Evolutionary conservation across 2,797 vertebrate species (phyloP), one percentile per base, ranked within the genome.

Genomic region (Petrocephalus sullivani): DNA sequence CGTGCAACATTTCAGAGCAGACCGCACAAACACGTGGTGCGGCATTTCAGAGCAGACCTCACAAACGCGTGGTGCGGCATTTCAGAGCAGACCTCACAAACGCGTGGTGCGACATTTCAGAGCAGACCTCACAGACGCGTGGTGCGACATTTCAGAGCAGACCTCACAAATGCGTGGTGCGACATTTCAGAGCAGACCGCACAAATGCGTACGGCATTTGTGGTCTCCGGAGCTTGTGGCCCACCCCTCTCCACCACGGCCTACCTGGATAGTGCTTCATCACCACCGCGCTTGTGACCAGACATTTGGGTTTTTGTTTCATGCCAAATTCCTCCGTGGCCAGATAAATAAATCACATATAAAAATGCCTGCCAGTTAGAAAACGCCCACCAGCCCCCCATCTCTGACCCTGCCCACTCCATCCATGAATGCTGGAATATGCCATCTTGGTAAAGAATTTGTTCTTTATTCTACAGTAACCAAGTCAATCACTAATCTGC

Each of bases 291-390:
- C 2, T 78, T 16, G 78, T 54, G 81, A 6, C 21, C 1, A 54
- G 51, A 54, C 49, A 28, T 54, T 53, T 54, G 49, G 49, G 21
- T 10, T 84, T 53, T 51, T 21, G 49, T 21, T 56, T 8, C 49
- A 28, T 33, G 82, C n/a, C 49, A 28, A 5, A 84, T 12, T 84
- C 82, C 82, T 54, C 81, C 33, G 21, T 12, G 49, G 23, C 84
- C 84, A 57, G 56, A 86, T 37, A 86, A 86, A 86, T 33, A 58
- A 37, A 58, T 86, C 28, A 23, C 8, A 86, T 86, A 53, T 57
- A 85, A 85, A 58, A 58, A 56, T 33, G 54, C 51, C 84, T 53
- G 19, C 46, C 53, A 16, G 46, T 33, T 23, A 33, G 53, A 85
- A 57, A 57, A 6, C 83, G 12, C 51, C 83, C 84, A 56, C 28